Percentiles rank a stretch among this genome's conserved stretches.
Evolutionary conservation across 2,113 vertebrate genomes (phyloP).

Genomic region (Lepus europaeus): DNA sequence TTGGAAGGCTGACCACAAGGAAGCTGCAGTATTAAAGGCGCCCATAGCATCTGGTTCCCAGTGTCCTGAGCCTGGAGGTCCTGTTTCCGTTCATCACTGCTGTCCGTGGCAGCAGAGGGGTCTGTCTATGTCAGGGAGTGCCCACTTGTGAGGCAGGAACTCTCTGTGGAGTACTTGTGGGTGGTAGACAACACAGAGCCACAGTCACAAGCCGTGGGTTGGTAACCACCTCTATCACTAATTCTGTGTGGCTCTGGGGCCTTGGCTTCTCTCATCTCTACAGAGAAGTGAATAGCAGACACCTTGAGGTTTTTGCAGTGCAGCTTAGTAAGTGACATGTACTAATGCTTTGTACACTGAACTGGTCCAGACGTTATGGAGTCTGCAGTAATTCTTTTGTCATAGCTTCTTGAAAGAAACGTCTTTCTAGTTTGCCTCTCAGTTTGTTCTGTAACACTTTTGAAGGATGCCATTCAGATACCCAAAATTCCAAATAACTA

Average conservation of each 20-base stretch:
- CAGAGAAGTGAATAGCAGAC: neutral
- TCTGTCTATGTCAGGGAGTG: neutral
- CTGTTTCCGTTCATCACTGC: neutral
- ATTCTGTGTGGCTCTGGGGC: neutral
- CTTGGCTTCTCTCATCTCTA: neutral
- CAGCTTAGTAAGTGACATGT: neutral
- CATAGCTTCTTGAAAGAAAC: neutral
- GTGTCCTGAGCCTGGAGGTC: neutral
- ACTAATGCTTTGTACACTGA: neutral
- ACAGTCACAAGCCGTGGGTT: neutral
- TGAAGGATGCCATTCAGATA: neutral
- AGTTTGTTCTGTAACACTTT: slow-evolving; percentile 41
- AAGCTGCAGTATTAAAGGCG: neutral
- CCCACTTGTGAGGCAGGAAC: neutral
- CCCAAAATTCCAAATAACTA: slow-evolving; percentile 1
- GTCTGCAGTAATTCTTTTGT: neutral
- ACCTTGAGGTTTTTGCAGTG: neutral
- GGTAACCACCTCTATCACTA: neutral
- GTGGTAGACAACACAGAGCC: neutral
- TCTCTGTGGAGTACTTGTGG: neutral
- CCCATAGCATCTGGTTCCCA: neutral
- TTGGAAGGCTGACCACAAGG: neutral
- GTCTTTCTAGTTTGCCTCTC: neutral
- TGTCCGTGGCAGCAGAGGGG: neutral
- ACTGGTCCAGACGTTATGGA: neutral